Evolutionary conservation across 2,113 vertebrate species (phyloP), one percentile per base, ranked within the genome.

Genomic region (Seriola quinqueradiata): DNA sequence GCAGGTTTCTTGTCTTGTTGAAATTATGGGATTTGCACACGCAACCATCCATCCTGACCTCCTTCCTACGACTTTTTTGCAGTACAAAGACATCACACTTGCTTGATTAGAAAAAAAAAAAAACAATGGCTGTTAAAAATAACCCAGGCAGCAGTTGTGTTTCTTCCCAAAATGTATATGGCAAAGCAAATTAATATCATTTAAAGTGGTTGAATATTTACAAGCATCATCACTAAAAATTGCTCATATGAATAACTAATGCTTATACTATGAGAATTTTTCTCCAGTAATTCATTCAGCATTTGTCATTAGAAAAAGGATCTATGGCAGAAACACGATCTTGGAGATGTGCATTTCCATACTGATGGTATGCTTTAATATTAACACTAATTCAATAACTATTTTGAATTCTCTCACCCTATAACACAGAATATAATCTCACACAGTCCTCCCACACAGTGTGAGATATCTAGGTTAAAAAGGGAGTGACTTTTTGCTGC

Each of bases 401-500:
- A 38, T 25, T 57, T 50, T 8, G 4, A 65, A 70, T 3, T 21
- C 21, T 67, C 17, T 68, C 23, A 40, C 7, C 6, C 28, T 11
- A 3, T 72, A 67, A 54, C 46, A 34, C 11, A 40, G n/a, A 79
- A 68, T 52, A 59, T 21, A 68, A 68, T 66, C 19, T 65, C 48
- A 32, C 66, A 81, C 42, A 38, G 23, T 69, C 63, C 54, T 42
- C 23, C 67, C 32, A 21, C 71, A 65, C 46, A 46, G 50, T 38
- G 19, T 59, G 71, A 66, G 60, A 77, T 79, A 67, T 80, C 60
- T 59, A 55, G 78, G 67, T 63, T 79, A 67, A 87, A 82, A 67
- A 46, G 38, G 54, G 55, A 59, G 74, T 8, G 40, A 66, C 76
- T 57, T 76, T 57, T 46, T 79, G 55, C 71, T 34, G 59, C 72